Percentiles rank a stretch among this genome's conserved stretches.
Conservation (phyloP, 2,113 vertebrate species). For the Agelaius tricolor region DNA sequence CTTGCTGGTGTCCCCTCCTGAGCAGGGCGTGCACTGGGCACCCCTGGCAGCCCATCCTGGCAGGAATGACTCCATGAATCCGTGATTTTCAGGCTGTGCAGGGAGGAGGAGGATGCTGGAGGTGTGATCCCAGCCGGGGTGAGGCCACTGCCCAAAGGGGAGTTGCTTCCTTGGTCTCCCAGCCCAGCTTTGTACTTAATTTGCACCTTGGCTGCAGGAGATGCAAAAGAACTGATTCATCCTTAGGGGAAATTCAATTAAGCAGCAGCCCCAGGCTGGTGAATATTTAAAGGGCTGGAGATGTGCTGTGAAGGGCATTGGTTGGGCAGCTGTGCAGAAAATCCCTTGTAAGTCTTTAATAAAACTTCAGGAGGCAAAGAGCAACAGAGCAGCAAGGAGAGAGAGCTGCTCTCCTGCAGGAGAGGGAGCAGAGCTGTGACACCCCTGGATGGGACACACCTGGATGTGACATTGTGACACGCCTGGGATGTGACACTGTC, state of each 20-base stretch:
- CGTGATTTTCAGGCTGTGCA: not conserved
- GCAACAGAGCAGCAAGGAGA: not conserved
- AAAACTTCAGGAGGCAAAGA: not conserved
- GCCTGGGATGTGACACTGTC: too few species aligned
- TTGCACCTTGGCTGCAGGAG: slow-evolving; percentile 8
- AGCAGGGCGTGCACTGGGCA: not conserved
- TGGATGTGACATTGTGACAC: too few species aligned
- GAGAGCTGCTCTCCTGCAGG: not conserved
- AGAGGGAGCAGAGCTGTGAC: not conserved
- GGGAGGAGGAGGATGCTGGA: not conserved
- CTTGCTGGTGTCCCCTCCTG: not conserved
- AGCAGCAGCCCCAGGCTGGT: not conserved
- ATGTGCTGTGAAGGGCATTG: slow-evolving; percentile 34
- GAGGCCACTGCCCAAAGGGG: not conserved
- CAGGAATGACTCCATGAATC: not conserved
- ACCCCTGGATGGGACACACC: too few species aligned
- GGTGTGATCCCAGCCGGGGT: not conserved
- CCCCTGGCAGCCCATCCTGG: not conserved
- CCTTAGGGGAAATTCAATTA: slow-evolving; percentile 39
- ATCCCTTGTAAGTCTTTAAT: slow-evolving; percentile 4
- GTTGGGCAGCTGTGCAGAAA: slow-evolving; percentile 26
- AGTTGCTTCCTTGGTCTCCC: not conserved
- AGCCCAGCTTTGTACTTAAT: not conserved
- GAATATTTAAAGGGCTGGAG: slow-evolving; percentile 37
- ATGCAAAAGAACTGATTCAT: slow-evolving; percentile 10